Base-by-base conservation (phyloP, 2,797 vertebrate genomes). In the Ctenosaura bakeri region DNA sequence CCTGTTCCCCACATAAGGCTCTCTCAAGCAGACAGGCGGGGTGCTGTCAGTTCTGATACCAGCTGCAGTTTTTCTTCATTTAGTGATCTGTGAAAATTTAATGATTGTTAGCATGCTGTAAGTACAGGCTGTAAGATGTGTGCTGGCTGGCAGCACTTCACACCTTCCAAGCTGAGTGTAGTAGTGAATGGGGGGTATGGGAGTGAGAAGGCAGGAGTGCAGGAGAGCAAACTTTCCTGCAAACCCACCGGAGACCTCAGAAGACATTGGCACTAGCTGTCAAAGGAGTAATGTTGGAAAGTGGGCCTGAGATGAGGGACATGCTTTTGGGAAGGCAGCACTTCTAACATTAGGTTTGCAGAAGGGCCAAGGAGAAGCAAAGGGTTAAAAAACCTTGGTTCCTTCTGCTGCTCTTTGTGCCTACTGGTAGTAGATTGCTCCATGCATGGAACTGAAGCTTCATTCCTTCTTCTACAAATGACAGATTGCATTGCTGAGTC, bases 31-130 rank as follows among this genome's bases (percentile, higher is more conserved):
- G 54, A 9, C 35, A 59, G 1, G 12, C 0, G 16, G 35, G 14
- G 0, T 54, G 64, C 66, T 32, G 0, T 73, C 69, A 66, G 73
- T 83, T 86, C 9, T 18, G 24, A 73, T 32, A 83, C 59, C 4
- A 1, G 1, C 54, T 32, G 42, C n/a, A 32, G 46, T 73, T 64
- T 35, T 29, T 78, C n/a, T 71, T 66, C 22, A 42, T 80, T 18
- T 8, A 16, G 8, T 62, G 83, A 22, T 22, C 32, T 6, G 29
- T 18, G 64, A 71, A 86, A 80, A 86, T 54, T 42, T 83, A 89
- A 76, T 92, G 74, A 85, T 84, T 88, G 85, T 87, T 78, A 85
- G 26, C 86, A 38, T 88, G 85, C 81, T 85, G 88, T 88, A 80
- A 76, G 83, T 80, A 35, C 78, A 80, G 83, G 54, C 74, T 42